Percentiles rank a stretch among this genome's conserved stretches.
phyloP scores from a whole-genome alignment of 2,113 vertebrate genomes.

The Cavia porcellus region DNA sequence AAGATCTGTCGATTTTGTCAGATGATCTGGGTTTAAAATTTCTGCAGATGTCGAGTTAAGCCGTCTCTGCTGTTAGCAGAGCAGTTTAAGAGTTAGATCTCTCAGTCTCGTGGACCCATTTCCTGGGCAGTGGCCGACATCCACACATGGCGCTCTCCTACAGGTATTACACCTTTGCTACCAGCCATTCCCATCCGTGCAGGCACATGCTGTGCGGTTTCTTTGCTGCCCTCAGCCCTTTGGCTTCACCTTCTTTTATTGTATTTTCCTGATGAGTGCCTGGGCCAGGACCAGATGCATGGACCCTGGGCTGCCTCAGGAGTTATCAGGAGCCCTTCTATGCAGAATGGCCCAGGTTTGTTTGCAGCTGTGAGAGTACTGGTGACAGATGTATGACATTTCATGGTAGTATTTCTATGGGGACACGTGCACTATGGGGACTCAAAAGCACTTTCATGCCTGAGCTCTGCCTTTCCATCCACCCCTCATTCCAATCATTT shows the following conservation, averaged over 20 bases:
- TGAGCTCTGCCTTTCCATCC: neutral
- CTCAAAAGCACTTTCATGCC: neutral
- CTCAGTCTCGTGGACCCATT: conserved; percentile 33
- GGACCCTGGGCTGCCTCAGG: neutral
- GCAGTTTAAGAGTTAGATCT: conserved; percentile 64
- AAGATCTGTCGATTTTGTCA: conserved; percentile 79
- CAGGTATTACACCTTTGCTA: neutral
- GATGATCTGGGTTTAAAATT: conserved; percentile 77
- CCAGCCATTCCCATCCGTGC: neutral
- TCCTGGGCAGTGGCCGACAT: conserved; percentile 47
- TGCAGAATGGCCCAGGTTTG: conserved; percentile 25
- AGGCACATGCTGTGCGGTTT: conserved; percentile 24
- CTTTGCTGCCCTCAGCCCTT: conserved; percentile 44
- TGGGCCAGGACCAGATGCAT: neutral
- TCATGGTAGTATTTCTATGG: neutral
- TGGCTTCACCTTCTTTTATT: conserved; percentile 30
- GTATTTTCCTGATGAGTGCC: conserved; percentile 16
- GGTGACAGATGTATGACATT: neutral
- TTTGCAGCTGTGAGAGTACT: conserved; percentile 37
- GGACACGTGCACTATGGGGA: neutral
- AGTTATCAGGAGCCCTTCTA: neutral
- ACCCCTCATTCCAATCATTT: neutral
- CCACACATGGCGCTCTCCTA: neutral
- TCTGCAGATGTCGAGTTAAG: conserved; percentile 75
- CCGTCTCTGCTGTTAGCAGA: conserved; percentile 74